Base-by-base conservation (phyloP, 2,113 vertebrate species). In the Urocitellus parryii region DNA sequence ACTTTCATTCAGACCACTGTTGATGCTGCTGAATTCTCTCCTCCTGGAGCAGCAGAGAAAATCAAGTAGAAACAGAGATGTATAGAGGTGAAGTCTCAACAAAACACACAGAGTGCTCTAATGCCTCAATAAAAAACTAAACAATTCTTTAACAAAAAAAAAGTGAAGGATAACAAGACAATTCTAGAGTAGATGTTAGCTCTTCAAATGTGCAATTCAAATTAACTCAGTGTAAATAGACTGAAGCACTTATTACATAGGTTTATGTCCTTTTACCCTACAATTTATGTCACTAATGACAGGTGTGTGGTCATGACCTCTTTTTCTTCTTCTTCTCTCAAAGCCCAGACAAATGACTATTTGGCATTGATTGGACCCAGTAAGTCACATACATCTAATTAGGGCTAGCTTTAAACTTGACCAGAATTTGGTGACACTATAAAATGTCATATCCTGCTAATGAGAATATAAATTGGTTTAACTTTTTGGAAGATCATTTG, bases 271-370 rank as follows among this genome's bases (percentile, higher is more conserved):
- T 83, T 74, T 88, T 95, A 68, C 61, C 24, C 56, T 95, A 77
- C 88, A 96, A 96, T 94, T 74, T 87, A 72, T 83, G 76, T 87
- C 88, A 80, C 86, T 87, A 80, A 72, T 94, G 78, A 94, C n/a
- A 67, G 32, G 72, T 80, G 2, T 91, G 25, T 83, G 4, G 4
- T 37, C 4, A 34, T 63, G 81, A 87, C 67, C 63, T 94, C n/a
- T 29, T 67, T 97, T 97, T 32, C 37, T 74, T 84, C 12, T 78
- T 67, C 61, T 76, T 90, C 90, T 84, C 24, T 95, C 53, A 91
- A 96, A 93, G 42, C n/a, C 24, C 29, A 90, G 39, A 68, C n/a
- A 93, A 95, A 79, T 80, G 39, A 3, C 61, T 93, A 4, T 58
- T 81, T 94, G 61, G 61, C 51, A 48, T 39, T 81, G 56, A 95